Conservation (phyloP, 2,113 vertebrate genomes). For the Calidris pugnax region DNA sequence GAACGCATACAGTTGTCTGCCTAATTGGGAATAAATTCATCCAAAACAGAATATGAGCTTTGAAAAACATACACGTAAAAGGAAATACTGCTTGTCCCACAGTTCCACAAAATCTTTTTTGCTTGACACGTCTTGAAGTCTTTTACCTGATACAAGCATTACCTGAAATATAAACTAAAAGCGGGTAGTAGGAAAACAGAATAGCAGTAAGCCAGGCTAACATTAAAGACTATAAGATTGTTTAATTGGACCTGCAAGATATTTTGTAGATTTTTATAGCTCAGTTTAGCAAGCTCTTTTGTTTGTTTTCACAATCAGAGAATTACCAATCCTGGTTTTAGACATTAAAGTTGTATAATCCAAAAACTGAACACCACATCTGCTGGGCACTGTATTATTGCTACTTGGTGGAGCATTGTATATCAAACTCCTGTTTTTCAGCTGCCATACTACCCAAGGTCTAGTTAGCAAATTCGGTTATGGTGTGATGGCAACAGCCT, state of each 20-base stretch:
- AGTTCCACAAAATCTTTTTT: not conserved
- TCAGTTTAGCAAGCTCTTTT: not conserved
- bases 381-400: fast-evolving
- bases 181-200: not conserved
- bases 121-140: not conserved
- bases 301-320: not conserved
- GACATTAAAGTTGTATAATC: not conserved
- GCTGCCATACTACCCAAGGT: not conserved
- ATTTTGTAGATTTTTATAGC: not conserved
- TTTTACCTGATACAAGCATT: not conserved
- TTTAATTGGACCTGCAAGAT: not conserved
- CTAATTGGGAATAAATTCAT: not conserved
- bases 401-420: not conserved
- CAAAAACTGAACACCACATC: not conserved
- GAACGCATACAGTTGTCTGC: not conserved
- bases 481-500: not conserved
- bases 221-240: not conserved
- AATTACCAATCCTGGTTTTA: not conserved
- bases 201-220: not conserved
- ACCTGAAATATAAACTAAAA: not conserved
- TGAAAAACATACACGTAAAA: not conserved
- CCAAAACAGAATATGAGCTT: not conserved
- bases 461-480: not conserved
- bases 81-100: not conserved
- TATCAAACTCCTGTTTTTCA: not conserved